Percentiles rank a stretch among this genome's conserved stretches.
phyloP scores from a whole-genome alignment of 2,113 vertebrate genomes.

The Oryzias curvinotus region DNA sequence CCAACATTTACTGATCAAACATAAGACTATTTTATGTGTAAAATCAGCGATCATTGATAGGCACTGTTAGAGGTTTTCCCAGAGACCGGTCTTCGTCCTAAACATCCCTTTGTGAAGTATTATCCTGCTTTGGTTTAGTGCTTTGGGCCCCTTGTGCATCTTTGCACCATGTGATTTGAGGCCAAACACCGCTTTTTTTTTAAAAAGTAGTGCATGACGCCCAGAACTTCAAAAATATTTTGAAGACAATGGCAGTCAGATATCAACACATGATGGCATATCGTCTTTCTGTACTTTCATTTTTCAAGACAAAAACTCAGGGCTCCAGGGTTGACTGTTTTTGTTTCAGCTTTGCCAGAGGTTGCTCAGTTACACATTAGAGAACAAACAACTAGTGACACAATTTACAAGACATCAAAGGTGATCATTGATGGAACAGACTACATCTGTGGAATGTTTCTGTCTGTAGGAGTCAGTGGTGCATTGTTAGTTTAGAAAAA shows the following conservation, averaged over 20 bases:
- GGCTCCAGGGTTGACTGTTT: not conserved
- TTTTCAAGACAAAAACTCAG: not conserved
- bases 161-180: slow-evolving; percentile 45
- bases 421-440: too few relatives aligned
- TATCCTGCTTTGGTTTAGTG: slow-evolving; percentile 9
- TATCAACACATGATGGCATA: not conserved
- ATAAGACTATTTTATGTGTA: not conserved
- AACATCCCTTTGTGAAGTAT: slow-evolving; percentile 27
- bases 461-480: not conserved
- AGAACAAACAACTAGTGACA: too few relatives aligned
- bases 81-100: slow-evolving; percentile 14
- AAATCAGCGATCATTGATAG: not conserved
- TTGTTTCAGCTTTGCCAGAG: not conserved
- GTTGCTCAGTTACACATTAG: too few relatives aligned
- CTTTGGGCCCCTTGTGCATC: slow-evolving; percentile 7
- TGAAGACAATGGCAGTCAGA: slow-evolving; percentile 1
- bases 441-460: not conserved
- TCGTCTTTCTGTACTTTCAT: not conserved
- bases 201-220: slow-evolving; percentile 26
- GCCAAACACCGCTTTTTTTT: slow-evolving; percentile 34
- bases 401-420: too few relatives aligned
- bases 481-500: not conserved
- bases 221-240: slow-evolving; percentile 20
- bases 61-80: slow-evolving; percentile 5
- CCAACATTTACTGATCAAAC: slow-evolving; percentile 1